phyloP scores from a whole-genome alignment of 2,888 invertebrate species.

The Acrobasis suavella region DNA sequence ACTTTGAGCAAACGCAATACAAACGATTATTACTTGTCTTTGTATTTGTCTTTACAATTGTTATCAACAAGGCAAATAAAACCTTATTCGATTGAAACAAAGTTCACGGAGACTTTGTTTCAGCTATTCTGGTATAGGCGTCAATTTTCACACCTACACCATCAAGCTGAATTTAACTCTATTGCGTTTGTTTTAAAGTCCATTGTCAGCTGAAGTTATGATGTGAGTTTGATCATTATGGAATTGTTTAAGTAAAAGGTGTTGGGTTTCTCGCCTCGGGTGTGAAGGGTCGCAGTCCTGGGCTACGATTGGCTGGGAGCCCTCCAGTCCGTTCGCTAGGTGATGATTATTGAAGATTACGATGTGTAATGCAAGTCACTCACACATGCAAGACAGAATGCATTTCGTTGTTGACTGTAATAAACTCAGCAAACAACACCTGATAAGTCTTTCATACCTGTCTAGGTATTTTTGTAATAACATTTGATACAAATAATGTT shows the following conservation, averaged over 20 bases:
- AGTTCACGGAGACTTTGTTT: slow-evolving; percentile 36
- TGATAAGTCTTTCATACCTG: too few species aligned
- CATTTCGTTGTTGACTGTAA: neutral
- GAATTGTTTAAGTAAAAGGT: slow-evolving; percentile 51
- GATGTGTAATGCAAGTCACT: slow-evolving; percentile 14
- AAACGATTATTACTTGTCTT: slow-evolving; percentile 29
- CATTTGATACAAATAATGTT: too few species aligned
- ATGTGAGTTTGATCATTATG: slow-evolving; percentile 43
- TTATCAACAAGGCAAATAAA: slow-evolving; percentile 38
- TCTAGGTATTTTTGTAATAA: too few species aligned
- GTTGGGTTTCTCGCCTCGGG: slow-evolving; percentile 78
- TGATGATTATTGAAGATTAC: slow-evolving; percentile 58
- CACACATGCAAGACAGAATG: neutral
- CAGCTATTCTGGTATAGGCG: slow-evolving; percentile 58
- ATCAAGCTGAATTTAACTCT: slow-evolving; percentile 40
- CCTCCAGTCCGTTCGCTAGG: slow-evolving; percentile 43
- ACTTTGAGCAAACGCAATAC: slow-evolving; percentile 26
- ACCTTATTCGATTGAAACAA: slow-evolving; percentile 36
- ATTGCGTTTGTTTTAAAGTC: fast-evolving
- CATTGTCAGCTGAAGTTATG: slow-evolving; percentile 29
- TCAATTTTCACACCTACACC: slow-evolving; percentile 76
- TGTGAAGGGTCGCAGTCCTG: slow-evolving; percentile 72
- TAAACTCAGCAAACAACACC: too few species aligned
- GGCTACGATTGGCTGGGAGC: slow-evolving; percentile 61
- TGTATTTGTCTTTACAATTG: slow-evolving; percentile 22